Evolutionary conservation across 2,888 invertebrate genomes (phyloP).

Genomic region (Lepidocyrtoides sp.): DNA sequence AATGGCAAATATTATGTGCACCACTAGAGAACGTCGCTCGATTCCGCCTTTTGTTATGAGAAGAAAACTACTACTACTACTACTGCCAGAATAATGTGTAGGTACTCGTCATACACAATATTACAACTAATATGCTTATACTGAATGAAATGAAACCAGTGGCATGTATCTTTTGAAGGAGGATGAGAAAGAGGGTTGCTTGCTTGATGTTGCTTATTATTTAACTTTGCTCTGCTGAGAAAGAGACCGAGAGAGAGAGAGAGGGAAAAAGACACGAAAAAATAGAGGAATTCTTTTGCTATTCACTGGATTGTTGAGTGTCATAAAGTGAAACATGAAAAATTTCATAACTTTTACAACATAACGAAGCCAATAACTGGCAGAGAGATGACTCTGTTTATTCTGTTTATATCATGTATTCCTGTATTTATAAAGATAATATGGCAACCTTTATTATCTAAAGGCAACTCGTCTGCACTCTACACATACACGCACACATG

Average conservation of each 20-base stretch:
- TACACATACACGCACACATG: background rate
- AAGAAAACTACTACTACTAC: background rate
- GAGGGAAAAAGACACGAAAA: slow-evolving; percentile 20
- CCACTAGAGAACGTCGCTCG: background rate
- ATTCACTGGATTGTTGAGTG: slow-evolving; percentile 81
- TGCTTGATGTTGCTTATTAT: slow-evolving; percentile 15
- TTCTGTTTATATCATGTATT: slow-evolving; percentile 45
- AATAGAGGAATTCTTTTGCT: slow-evolving; percentile 69
- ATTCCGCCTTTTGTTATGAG: background rate
- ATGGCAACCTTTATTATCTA: slow-evolving; percentile 28
- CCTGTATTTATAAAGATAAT: slow-evolving; percentile 14
- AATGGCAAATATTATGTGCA: slow-evolving; percentile 71
- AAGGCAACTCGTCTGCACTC: background rate
- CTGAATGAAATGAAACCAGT: slow-evolving; percentile 36
- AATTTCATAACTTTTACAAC: slow-evolving; percentile 82
- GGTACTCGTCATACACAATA: background rate
- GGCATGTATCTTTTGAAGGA: slow-evolving; percentile 28
- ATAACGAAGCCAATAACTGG: slow-evolving; percentile 80
- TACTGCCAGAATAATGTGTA: no score
- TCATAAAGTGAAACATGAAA: slow-evolving; percentile 83
- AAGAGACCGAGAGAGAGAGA: slow-evolving; percentile 22
- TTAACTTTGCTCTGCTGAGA: background rate
- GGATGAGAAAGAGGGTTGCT: slow-evolving; percentile 47
- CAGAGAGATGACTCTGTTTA: slow-evolving; percentile 63
- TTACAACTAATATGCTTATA: slow-evolving; percentile 33